These are phyloP conservation scores for Triops cancriformis DNA, from an alignment of 1,140 invertebrate genomes.

Conservation along the genomic window DNA sequence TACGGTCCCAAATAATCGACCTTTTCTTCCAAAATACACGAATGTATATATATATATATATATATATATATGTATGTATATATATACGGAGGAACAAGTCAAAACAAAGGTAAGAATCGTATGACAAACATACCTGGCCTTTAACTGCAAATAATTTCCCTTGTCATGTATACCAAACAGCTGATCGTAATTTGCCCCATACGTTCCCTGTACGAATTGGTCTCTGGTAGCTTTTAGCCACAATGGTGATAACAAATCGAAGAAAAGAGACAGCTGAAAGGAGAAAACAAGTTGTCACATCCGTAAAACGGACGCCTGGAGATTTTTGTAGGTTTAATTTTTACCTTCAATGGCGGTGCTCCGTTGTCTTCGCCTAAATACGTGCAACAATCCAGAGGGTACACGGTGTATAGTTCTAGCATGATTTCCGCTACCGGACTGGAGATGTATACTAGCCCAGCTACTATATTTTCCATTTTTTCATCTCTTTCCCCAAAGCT, in stretches of 20 bases:
- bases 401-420: slow-evolving; percentile 39
- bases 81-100: too few species aligned
- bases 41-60: too few species aligned
- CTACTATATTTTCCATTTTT: slow-evolving; percentile 6
- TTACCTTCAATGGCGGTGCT: slow-evolving; percentile 42
- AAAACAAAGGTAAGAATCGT: slow-evolving; percentile 14
- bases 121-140: slow-evolving; percentile 20
- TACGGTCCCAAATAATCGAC: slow-evolving; percentile 37
- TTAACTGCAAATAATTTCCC: not conserved
- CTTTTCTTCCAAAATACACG: not conserved
- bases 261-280: slow-evolving; percentile 44
- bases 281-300: not conserved
- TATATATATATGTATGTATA: too few species aligned
- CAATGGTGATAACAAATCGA: slow-evolving; percentile 45
- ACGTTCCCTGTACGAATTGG: slow-evolving; percentile 40
- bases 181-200: slow-evolving; percentile 30
- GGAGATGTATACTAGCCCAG: slow-evolving; percentile 41
- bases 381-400: slow-evolving; percentile 45
- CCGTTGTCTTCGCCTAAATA: slow-evolving; percentile 47
- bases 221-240: slow-evolving; percentile 37
- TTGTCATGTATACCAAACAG: slow-evolving; percentile 18
- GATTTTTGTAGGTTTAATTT: not conserved
- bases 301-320: not conserved
- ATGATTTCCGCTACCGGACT: slow-evolving; percentile 39
- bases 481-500: not conserved